Base-by-base conservation (phyloP, 2,113 vertebrate species). In the Gnathonemus longibarbis region DNA sequence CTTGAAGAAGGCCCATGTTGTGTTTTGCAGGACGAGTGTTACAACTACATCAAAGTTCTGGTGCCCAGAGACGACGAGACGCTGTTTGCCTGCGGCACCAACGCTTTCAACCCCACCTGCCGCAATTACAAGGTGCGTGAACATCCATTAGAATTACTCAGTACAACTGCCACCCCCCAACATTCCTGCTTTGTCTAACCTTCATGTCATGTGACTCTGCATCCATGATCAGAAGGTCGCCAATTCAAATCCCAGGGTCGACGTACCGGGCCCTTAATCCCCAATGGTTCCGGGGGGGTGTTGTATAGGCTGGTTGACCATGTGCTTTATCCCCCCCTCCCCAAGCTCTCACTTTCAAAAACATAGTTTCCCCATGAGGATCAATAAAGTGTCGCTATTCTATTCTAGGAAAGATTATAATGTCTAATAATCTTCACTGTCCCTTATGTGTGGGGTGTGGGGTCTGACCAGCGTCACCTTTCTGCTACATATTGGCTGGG, bases 11-110 rank as follows among this genome's bases (percentile, higher is more conserved):
- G 17, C 53, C 35, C 17, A 1, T 3, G n/a, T 46, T 88, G 52
- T 53, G 48, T 66, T 66, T 53, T 93, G 89, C 92, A 98, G 97
- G 97, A 97, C 0, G 97, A 97, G 88, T 98, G 97, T 86, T 97
- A 98, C 94, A 98, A 98, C 93, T 98, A 98, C 91, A 96, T 98
- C 89, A 97, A 97, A 17, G 97, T 98, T 2, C 93, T 98, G 50
- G 96, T 97, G 3, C 96, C 95, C 17, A 95, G 96, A 56, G 95
- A 97, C 4, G 94, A 97, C 24, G 95, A 95, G 91, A 97, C 95
- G 0, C 95, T 98, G 45, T 96, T 98, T 1, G 96, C 96, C 24
- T 98, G 97, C 0, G 97, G 97, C 0, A 98, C 97, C 6, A 98
- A 98, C 27, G 97, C 97, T 0, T 97, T 98, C 94, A 98, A 97